Percentiles rank a stretch among this genome's conserved stretches.
phyloP scores from a whole-genome alignment of 2,113 vertebrate species.

The Progne subis region DNA sequence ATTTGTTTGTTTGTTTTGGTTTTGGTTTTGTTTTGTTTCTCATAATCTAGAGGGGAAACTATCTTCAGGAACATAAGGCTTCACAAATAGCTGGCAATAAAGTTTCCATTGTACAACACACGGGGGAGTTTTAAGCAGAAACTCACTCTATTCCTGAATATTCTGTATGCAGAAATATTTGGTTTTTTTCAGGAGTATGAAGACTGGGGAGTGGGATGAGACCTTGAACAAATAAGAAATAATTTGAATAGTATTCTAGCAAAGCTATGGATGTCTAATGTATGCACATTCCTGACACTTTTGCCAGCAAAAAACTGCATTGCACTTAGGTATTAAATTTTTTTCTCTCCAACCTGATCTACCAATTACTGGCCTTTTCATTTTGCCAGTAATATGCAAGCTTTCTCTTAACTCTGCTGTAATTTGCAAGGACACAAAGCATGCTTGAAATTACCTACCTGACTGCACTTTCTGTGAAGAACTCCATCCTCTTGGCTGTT shows the following conservation, averaged over 20 bases:
- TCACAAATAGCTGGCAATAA: background rate
- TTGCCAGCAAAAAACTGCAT: background rate
- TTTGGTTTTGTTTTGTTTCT: background rate
- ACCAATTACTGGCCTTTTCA: background rate
- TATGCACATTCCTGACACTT: background rate
- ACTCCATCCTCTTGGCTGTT: conserved; percentile 70
- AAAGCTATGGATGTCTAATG: background rate
- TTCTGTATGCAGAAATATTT: background rate
- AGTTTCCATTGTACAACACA: background rate
- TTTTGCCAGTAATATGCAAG: conserved; percentile 1
- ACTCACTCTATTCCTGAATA: background rate
- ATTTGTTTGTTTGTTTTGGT: background rate
- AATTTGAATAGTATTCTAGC: background rate
- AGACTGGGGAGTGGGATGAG: background rate
- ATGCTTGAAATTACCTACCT: conserved; percentile 71
- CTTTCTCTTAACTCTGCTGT: conserved; percentile 45
- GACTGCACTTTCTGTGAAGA: conserved; percentile 58
- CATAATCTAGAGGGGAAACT: background rate
- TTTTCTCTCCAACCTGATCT: background rate
- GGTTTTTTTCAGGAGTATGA: background rate
- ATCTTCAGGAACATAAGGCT: background rate
- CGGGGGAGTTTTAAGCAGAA: background rate
- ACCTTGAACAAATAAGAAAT: background rate
- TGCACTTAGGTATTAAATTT: background rate
- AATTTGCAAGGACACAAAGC: conserved; percentile 48